Percentiles rank a stretch among this genome's conserved stretches.
These are phyloP conservation scores for Heliothis subflexa DNA, from an alignment of 1,140 invertebrate species.

Conservation along the genomic window DNA sequence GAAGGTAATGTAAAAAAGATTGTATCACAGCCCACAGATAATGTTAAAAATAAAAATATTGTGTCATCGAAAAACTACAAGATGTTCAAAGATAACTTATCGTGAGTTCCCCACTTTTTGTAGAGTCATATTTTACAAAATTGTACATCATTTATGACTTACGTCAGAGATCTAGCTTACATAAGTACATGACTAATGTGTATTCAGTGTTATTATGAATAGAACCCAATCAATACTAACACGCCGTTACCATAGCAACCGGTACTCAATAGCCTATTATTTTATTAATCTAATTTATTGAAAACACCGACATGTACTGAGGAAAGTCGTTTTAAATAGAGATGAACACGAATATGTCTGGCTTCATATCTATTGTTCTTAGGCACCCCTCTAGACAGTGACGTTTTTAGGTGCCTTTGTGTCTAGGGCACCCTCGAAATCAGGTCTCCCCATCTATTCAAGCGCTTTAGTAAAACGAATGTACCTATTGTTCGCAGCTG, in stretches of 20 bases:
- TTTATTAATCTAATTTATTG: not conserved
- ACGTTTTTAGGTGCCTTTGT: not conserved
- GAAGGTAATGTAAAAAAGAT: conserved; percentile 18
- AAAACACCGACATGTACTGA: too few relatives aligned
- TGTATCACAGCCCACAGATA: not conserved
- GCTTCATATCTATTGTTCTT: too few relatives aligned
- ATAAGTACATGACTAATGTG: too few relatives aligned
- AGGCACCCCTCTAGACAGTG: conserved; percentile 12
- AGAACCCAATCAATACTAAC: not conserved
- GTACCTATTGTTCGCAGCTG: too few relatives aligned
- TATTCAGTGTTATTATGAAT: too few relatives aligned
- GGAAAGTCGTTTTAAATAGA: not conserved
- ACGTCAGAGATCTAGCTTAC: too few relatives aligned
- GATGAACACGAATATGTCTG: not conserved
- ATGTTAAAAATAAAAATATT: not conserved
- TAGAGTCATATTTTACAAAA: not conserved
- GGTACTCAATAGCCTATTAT: not conserved
- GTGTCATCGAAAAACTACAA: not conserved
- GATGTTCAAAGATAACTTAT: not conserved
- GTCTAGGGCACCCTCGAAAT: not conserved
- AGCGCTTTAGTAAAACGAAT: too few relatives aligned
- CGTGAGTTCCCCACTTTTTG: not conserved
- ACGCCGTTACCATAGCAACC: not conserved
- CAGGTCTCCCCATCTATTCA: too few relatives aligned
- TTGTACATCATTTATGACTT: too few relatives aligned